Percentiles rank a stretch among this genome's conserved stretches.
These are phyloP conservation scores for Antennarius striatus DNA, from an alignment of 2,113 vertebrate genomes.

Conservation along the genomic window DNA sequence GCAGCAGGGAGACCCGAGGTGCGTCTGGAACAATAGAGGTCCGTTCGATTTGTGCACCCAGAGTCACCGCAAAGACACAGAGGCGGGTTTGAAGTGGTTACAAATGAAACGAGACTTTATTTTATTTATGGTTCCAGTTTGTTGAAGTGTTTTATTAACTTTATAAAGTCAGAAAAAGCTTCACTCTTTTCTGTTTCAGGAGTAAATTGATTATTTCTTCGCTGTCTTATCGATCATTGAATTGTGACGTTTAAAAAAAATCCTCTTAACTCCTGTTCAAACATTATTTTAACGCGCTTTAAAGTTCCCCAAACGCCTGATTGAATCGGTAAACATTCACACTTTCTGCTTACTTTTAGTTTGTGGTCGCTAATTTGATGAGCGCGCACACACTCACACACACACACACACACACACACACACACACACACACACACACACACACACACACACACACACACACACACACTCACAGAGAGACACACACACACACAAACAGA, in stretches of 20 bases:
- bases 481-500: too few species aligned
- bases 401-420: neutral
- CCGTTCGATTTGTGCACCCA: neutral
- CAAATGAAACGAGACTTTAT: too few species aligned
- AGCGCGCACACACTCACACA: neutral
- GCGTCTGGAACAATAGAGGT: neutral
- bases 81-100: too few species aligned
- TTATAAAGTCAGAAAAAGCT: too few species aligned
- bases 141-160: too few species aligned
- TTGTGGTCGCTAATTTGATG: slow-evolving; percentile 43
- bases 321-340: slow-evolving; percentile 7
- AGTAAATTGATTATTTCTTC: too few species aligned
- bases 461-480: neutral
- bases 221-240: too few species aligned
- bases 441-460: neutral
- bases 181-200: too few species aligned
- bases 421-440: neutral
- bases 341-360: slow-evolving; percentile 14
- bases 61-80: neutral
- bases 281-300: neutral
- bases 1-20: too few species aligned
- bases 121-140: too few species aligned
- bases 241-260: neutral
- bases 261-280: neutral
- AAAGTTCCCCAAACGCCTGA: too few species aligned